A percentile compares a stretch with the other conserved stretches of the same genome.
phyloP scores from a whole-genome alignment of 1,140 invertebrate genomes.

The Uloborus diversus region DNA sequence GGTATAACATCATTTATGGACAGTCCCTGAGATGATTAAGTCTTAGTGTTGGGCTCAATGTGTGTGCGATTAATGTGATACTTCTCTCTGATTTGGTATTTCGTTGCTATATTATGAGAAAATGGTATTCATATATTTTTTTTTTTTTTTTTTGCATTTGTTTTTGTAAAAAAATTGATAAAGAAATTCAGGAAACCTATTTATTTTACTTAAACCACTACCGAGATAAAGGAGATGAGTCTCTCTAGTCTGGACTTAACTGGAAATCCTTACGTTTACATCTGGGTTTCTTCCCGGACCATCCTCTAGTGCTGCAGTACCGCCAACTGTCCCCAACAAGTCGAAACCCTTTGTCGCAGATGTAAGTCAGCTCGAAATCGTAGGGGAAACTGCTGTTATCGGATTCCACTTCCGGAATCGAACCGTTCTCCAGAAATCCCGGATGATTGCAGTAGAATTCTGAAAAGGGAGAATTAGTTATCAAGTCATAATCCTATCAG shows the following conservation, averaged over 20 bases:
- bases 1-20: too few relatives aligned
- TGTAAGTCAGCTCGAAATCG: conserved; percentile 28
- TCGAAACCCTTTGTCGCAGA: conserved; percentile 25
- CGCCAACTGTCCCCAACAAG: conserved; percentile 38
- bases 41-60: too few relatives aligned
- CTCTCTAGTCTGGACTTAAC: background rate
- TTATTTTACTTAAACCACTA: background rate
- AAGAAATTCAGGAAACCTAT: background rate
- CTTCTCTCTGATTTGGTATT: too few relatives aligned
- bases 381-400: conserved; percentile 14
- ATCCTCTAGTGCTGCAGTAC: conserved; percentile 7
- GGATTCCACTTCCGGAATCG: conserved; percentile 17
- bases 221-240: too few relatives aligned
- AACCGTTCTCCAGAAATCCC: conserved; percentile 7
- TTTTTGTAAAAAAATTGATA: background rate
- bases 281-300: background rate
- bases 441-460: conserved; percentile 15
- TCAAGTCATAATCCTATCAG: too few relatives aligned
- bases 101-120: too few relatives aligned
- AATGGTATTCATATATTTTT: too few relatives aligned
- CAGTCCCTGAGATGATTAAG: too few relatives aligned
- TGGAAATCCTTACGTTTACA: conserved; percentile 24
- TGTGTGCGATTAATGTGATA: too few relatives aligned
- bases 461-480: too few relatives aligned
- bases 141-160: too few relatives aligned